Evolutionary conservation across 2,888 invertebrate species (phyloP), one percentile per base, ranked within the genome.

Genomic region (Hyppa rectilinea): DNA sequence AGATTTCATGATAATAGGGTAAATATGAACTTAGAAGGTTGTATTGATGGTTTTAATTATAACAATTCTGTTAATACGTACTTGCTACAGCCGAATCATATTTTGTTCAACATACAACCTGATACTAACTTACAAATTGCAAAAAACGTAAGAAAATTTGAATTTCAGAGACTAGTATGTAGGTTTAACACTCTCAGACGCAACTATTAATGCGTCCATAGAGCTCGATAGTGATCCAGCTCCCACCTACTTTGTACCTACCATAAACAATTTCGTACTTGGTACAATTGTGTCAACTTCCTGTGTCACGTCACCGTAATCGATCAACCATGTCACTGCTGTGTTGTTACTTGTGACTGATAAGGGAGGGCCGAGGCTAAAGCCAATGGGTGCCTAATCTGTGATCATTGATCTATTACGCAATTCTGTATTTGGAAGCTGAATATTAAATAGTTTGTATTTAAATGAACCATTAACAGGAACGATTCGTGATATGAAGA

Each of bases 321-420:
- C 86, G 84, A 80, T 87, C 85, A 83, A 85, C 85, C 87, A 88
- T 87, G 87, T 85, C 87, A 85, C 80, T 77, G 76, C 47, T 77
- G 78, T 75, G 78, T 76, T 81, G 80, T 88, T 59, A 88, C 90
- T 75, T 81, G 81, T 89, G 88, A 88, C 91, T 90, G 92, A 93
- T 93, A 94, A 92, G 90, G 87, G 87, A 87, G 87, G 86, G 87
- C 85, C 82, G 84, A 84, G 87, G 87, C 82, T 87, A 86, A 82
- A 75, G 65, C 75, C 82, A 67, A 71, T 76, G 77, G 80, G 79
- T 43, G 79, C 79, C 78, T 85, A 85, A 89, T 88, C 88, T 86
- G 84, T 87, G 87, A 66, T 77, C 73, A 71, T 80, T 67, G 71
- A 79, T 80, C 72, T 76, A 79, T 78, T 65, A 72, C 53, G 49